Conservation (phyloP, 2,888 invertebrate species). For the Torymus aiolomorphi region DNA sequence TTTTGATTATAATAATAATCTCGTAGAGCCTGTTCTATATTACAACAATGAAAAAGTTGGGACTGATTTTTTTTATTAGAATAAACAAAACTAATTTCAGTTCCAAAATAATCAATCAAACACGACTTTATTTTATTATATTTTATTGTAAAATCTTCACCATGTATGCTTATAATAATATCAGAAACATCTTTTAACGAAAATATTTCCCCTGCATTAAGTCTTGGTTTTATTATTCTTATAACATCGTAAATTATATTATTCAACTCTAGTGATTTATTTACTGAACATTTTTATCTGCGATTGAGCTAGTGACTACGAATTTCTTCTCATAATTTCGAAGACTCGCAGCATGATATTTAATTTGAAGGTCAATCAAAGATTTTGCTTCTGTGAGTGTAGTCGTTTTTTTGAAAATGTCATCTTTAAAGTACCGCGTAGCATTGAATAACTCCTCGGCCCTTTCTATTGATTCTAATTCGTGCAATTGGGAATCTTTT, state of each 20-base stretch:
- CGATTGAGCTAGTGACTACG: background rate
- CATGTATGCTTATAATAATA: background rate
- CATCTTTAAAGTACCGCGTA: background rate
- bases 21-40: background rate
- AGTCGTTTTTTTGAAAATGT: background rate
- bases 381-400: background rate
- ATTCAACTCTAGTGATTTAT: background rate
- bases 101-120: slow-evolving; percentile 1
- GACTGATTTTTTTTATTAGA: slow-evolving; percentile 11
- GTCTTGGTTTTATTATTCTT: no score
- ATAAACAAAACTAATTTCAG: background rate
- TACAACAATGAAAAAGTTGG: slow-evolving; percentile 4
- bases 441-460: background rate
- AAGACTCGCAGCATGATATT: background rate
- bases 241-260: background rate
- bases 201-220: slow-evolving; percentile 13
- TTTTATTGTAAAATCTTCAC: background rate
- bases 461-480: background rate
- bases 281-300: no score
- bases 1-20: background rate
- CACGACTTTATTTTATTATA: background rate
- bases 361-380: background rate
- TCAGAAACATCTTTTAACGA: background rate
- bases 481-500: background rate
- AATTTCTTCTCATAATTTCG: background rate